Evolutionary conservation across 2,888 invertebrate genomes (phyloP).

Genomic region (Andrena haemorrhoa): DNA sequence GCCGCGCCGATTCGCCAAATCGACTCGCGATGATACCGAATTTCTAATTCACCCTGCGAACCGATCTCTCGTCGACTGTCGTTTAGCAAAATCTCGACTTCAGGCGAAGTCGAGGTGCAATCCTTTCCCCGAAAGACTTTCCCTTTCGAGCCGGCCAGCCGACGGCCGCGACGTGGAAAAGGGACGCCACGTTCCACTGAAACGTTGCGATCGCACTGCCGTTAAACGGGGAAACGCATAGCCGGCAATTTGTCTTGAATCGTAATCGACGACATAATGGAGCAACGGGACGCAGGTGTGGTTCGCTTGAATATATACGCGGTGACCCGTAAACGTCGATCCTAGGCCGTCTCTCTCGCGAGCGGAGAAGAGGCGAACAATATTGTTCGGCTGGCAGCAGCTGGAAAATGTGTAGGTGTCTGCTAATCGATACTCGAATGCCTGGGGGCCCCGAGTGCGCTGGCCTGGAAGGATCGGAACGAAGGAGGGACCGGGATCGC

Average conservation of each 20-base stretch:
- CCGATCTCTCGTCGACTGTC: neutral
- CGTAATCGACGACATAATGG: conserved; percentile 64
- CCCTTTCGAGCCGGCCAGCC: conserved; percentile 17
- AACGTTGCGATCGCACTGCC: conserved; percentile 25
- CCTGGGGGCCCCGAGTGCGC: too few relatives aligned
- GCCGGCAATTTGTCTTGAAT: conserved; percentile 58
- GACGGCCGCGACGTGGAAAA: conserved; percentile 12
- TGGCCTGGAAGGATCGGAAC: neutral
- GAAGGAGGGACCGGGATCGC: neutral
- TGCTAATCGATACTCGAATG: too few relatives aligned
- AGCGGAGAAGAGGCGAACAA: neutral
- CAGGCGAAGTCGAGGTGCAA: neutral
- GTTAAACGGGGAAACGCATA: conserved; percentile 55
- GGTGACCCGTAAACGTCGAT: conserved; percentile 59
- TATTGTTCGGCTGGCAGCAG: too few relatives aligned
- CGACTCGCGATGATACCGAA: neutral
- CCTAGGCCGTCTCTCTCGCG: neutral
- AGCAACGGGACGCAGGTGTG: conserved; percentile 62
- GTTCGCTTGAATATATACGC: conserved; percentile 55
- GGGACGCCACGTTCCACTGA: conserved; percentile 19
- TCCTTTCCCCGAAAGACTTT: conserved; percentile 36
- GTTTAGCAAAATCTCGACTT: neutral
- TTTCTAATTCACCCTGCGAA: too few relatives aligned
- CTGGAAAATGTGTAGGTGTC: too few relatives aligned
- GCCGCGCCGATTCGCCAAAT: neutral